These are phyloP conservation scores for Macrostomum lignano DNA, from an alignment of 1,140 invertebrate species.

Conservation along the genomic window DNA sequence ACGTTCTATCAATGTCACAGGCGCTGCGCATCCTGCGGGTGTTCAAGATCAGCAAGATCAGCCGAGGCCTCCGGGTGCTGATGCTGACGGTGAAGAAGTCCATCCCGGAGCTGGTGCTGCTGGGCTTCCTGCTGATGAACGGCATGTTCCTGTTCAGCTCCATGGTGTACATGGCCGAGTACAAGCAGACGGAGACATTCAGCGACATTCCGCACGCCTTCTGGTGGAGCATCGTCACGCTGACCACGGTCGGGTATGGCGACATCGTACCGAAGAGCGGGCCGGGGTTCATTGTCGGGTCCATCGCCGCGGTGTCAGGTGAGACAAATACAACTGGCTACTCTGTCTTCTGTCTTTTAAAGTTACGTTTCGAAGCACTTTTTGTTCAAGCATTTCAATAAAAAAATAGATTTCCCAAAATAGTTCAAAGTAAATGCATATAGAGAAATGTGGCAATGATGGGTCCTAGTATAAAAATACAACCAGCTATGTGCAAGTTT, in stretches of 20 bases:
- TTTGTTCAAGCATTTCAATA: no score
- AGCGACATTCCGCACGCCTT: conserved; percentile 1
- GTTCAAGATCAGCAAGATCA: conserved; percentile 7
- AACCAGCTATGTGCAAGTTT: no score
- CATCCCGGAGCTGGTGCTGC: conserved; percentile 9
- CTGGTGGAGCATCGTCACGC: background rate
- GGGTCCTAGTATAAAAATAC: no score
- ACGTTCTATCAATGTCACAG: background rate
- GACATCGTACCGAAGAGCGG: background rate
- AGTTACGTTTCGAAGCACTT: no score
- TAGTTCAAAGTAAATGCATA: no score
- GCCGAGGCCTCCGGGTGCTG: conserved; percentile 7
- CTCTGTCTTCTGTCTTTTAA: no score
- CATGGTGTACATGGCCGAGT: conserved; percentile 6
- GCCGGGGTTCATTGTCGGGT: background rate
- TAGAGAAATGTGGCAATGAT: no score
- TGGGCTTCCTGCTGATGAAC: conserved; percentile 7
- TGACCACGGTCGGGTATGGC: conserved; percentile 2
- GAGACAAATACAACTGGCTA: no score
- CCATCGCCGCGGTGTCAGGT: background rate
- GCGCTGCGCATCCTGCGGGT: conserved; percentile 2
- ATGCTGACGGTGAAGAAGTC: conserved; percentile 5
- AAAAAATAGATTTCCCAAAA: no score
- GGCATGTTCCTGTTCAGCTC: conserved; percentile 1
- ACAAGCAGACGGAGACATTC: conserved; percentile 7